Conservation (phyloP, 1,140 invertebrate genomes). For the Dryas iulia region DNA sequence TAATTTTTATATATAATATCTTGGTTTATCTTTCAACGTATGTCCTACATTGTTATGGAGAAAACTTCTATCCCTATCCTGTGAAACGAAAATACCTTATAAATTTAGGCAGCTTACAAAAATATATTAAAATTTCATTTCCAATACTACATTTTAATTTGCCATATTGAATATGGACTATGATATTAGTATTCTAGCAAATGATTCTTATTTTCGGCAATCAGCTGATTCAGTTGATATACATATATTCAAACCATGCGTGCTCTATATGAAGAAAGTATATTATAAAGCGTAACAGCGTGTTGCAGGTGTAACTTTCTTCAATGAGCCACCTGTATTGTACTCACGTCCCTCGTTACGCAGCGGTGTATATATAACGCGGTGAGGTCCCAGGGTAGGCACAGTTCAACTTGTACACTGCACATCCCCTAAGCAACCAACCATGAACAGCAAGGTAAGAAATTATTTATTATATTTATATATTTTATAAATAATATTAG, state of each 20-base stretch:
- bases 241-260: constrained; percentile 20
- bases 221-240: constrained; percentile 5
- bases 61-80: too few species aligned
- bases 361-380: constrained; percentile 68
- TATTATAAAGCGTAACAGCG: constrained; percentile 50
- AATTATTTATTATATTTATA: constrained; percentile 11
- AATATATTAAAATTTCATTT: too few species aligned
- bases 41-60: too few species aligned
- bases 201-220: neutral
- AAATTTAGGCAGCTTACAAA: too few species aligned
- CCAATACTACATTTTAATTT: too few species aligned
- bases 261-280: constrained; percentile 50
- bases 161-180: too few species aligned
- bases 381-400: constrained; percentile 39
- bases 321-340: constrained; percentile 69
- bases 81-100: too few species aligned
- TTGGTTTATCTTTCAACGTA: too few species aligned
- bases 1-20: too few species aligned
- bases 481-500: neutral
- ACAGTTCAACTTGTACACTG: constrained; percentile 66
- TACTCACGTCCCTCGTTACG: constrained; percentile 69
- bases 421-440: constrained; percentile 58
- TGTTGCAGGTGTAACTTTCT: constrained; percentile 67
- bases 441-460: constrained; percentile 74
- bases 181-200: neutral